Conservation (phyloP, 2,888 invertebrate genomes). For the Vesta saturnalis region DNA sequence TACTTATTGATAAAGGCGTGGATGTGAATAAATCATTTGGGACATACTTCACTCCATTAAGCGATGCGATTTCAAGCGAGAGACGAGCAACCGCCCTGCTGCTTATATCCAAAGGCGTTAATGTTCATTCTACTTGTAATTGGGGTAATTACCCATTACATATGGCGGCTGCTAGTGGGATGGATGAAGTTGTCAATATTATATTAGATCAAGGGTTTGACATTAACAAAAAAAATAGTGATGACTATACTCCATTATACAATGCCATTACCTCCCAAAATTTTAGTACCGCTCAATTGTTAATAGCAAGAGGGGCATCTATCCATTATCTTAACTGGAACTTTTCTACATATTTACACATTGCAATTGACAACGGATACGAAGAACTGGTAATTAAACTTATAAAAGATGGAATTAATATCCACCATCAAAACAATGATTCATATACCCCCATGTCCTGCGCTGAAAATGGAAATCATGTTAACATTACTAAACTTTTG, state of each 20-base stretch:
- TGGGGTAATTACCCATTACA: not conserved
- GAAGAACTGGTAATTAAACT: not conserved
- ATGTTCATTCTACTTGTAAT: not conserved
- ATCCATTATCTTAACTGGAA: not conserved
- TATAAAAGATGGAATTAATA: not conserved
- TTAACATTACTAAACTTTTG: not conserved
- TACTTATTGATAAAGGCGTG: not conserved
- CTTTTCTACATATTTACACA: not conserved
- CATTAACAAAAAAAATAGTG: not conserved
- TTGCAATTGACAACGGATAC: not conserved
- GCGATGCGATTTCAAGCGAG: not conserved
- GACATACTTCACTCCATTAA: not conserved
- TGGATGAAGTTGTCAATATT: not conserved
- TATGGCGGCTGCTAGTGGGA: not conserved
- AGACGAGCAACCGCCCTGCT: not conserved
- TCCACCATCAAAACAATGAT: not conserved
- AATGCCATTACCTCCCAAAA: not conserved
- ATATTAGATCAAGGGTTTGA: slow-evolving; percentile 7
- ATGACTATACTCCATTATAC: not conserved
- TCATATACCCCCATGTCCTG: not conserved
- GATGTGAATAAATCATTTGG: not conserved
- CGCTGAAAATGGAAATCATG: not conserved
- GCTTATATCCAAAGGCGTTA: not conserved
- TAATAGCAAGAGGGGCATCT: not conserved
- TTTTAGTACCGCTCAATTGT: not conserved